A percentile compares a stretch with the other conserved stretches of the same genome.
Conservation (phyloP, 2,113 vertebrate species). For the Myrmecobius fasciatus region DNA sequence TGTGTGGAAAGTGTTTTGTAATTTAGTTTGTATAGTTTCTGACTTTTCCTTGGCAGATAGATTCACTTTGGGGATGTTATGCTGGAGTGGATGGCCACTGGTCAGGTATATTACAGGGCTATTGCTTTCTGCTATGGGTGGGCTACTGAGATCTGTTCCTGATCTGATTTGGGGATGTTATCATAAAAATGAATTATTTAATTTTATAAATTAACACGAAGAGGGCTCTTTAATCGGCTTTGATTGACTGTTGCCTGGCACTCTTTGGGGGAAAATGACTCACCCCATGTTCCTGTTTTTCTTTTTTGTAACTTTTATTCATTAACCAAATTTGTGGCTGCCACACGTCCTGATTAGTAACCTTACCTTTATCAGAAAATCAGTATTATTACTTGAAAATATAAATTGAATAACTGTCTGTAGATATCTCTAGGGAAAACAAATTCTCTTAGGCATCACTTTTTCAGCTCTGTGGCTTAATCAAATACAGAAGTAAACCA, state of each 20-base stretch:
- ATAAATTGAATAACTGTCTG: not conserved
- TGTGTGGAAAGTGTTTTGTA: no score
- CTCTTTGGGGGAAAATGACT: not conserved
- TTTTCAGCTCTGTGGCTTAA: not conserved
- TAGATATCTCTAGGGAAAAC: not conserved
- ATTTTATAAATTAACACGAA: not conserved
- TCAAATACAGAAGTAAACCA: not conserved
- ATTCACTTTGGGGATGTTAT: no score
- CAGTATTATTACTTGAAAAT: not conserved
- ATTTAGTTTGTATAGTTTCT: no score
- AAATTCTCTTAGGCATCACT: not conserved
- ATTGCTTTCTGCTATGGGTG: not conserved
- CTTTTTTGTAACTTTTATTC: not conserved
- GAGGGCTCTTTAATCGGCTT: not conserved
- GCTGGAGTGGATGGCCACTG: not conserved
- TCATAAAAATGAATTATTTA: not conserved
- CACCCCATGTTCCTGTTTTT: not conserved
- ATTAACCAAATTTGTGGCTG: not conserved
- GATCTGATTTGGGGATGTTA: not conserved
- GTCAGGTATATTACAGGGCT: not conserved
- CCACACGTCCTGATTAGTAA: not conserved
- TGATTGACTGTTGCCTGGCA: not conserved
- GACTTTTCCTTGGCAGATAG: no score
- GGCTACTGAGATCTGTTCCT: not conserved
- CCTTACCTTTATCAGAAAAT: not conserved